Base-by-base conservation (phyloP, 2,888 invertebrate species). In the Dicyrtoma fusca region DNA sequence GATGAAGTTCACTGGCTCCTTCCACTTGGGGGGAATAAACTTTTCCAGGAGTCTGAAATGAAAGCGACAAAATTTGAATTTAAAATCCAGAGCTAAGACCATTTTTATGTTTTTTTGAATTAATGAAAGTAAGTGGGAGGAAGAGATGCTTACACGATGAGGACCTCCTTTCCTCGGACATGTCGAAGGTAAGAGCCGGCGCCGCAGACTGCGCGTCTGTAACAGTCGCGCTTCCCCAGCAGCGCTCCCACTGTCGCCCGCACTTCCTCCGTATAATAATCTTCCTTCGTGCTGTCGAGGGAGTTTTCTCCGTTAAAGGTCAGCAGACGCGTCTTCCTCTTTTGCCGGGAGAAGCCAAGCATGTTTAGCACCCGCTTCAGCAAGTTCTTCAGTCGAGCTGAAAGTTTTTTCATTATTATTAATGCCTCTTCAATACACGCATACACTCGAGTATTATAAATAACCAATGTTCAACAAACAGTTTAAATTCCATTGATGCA, bases 91-190 rank as follows among this genome's bases (percentile, higher is more conserved):
- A 34, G 8, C 8, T n/a, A n/a, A 10, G 34, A 2, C 5, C 10
- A 11, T 55, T 42, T 44, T 55, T 49, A 26, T 6, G 5, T 25
- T 2, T 25, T 8, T 23, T 34, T 51, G n/a, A 70, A n/a, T n/a
- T n/a, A n/a, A n/a, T n/a, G n/a, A n/a, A n/a, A n/a, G n/a, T n/a
- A n/a, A n/a, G n/a, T n/a, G n/a, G n/a, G n/a, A n/a, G n/a, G n/a
- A n/a, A n/a, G n/a, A n/a, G n/a, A n/a, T n/a, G n/a, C 79, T 76
- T 77, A 80, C 80, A 77, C 75, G 65, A 80, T 72, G 42, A 80
- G 73, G 21, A 79, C 57, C 17, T 80, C 76, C 25, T 80, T 80
- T 34, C 80, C 79, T 19, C 77, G 76, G 14, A 80, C 71, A 44
- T 73, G 62, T 19, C 77, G 68, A 11, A 80, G 73, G 34, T 79